Evolutionary conservation across 2,113 vertebrate species (phyloP), one percentile per base, ranked within the genome.

Genomic region (Prolemur simus): DNA sequence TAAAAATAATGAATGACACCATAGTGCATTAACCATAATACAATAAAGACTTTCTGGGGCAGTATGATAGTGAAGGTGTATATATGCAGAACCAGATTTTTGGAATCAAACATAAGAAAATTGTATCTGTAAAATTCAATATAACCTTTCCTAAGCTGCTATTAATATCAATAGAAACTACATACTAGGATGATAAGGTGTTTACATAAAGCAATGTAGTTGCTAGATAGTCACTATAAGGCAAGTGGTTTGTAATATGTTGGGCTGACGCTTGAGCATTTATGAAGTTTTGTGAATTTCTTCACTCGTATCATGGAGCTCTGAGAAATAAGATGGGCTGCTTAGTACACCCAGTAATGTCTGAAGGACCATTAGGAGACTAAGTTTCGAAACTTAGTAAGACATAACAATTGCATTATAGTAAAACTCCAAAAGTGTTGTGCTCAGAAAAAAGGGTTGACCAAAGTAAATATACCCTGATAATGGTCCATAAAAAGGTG

Each of bases 331-430:
- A 81, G 56, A 91, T 81, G 37, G 34, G 3, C 23, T 74, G 13
- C 42, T 76, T 76, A 29, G 5, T 39, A 81, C 10, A 5, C 37
- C 34, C 42, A 89, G 29, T 5, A 86, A 71, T 71, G 11, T 63
- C 32, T 93, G 13, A 89, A 15, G 29, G 73, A 73, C 54, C 20
- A 71, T 8, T 81, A 52, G 58, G 29, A 95, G n/a, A 92, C 11
- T 85, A 80, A 85, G 93, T 76, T 92, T 85, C 60, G 32, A 91
- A 85, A 74, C 13, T 69, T 34, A 81, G 66, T 76, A 95, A 96
- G 12, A 69, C 25, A 27, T 12, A 85, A 91, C 17, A 58, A 82
- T 12, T 69, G 29, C 12, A 82, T 86, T 49, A 49, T 14, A 91
- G 11, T 68, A 88, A 88, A 87, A 95, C 25, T 58, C 45, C 14